Conservation (phyloP, 2,113 vertebrate species). For the Calyptomena viridis region DNA sequence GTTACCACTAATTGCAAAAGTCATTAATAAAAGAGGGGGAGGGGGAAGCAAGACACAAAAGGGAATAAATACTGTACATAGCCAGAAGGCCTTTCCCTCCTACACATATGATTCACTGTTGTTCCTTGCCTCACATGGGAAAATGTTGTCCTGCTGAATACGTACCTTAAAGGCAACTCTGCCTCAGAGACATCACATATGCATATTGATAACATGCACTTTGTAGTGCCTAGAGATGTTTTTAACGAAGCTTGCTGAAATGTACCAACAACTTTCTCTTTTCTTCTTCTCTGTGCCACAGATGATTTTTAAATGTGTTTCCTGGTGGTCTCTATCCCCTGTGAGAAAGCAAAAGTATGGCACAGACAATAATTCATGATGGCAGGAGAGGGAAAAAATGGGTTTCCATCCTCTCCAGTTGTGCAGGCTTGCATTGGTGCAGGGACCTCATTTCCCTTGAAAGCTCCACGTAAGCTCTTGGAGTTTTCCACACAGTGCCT, state of each 20-base stretch:
- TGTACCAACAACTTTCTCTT: slow-evolving; percentile 73
- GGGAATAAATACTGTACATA: slow-evolving; percentile 79
- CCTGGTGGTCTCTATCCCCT: slow-evolving; percentile 56
- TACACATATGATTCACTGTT: slow-evolving; percentile 82
- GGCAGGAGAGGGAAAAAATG: background rate
- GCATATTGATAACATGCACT: slow-evolving; percentile 83
- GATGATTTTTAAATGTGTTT: slow-evolving; percentile 63
- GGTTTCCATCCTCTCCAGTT: background rate
- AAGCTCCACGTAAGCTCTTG: background rate
- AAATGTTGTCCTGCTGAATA: slow-evolving; percentile 82
- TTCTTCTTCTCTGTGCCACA: slow-evolving; percentile 65
- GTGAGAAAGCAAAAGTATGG: slow-evolving; percentile 45
- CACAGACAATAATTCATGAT: background rate
- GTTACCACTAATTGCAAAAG: slow-evolving; percentile 78
- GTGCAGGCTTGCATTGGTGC: fast-evolving
- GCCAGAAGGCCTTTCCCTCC: slow-evolving; percentile 75
- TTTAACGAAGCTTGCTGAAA: slow-evolving; percentile 78
- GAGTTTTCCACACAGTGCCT: background rate
- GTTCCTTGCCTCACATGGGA: slow-evolving; percentile 79
- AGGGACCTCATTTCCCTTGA: background rate
- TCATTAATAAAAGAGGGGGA: slow-evolving; percentile 75
- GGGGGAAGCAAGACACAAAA: slow-evolving; percentile 66
- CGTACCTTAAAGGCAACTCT: slow-evolving; percentile 80
- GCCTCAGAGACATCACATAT: slow-evolving; percentile 81
- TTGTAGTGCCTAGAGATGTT: slow-evolving; percentile 81